Conservation (phyloP, 2,888 invertebrate genomes). For the Endomychus coccineus region DNA sequence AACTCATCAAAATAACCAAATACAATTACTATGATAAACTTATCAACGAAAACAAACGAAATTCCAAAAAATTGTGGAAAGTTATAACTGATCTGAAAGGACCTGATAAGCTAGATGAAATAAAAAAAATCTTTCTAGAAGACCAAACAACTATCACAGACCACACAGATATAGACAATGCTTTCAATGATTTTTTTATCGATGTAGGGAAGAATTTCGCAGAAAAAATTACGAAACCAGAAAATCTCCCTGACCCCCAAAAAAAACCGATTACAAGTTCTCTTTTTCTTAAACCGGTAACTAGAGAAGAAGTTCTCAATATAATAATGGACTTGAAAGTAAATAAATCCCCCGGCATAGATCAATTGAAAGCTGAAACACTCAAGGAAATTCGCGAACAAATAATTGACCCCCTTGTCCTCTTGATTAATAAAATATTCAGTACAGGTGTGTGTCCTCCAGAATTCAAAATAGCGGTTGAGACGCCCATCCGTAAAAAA, state of each 20-base stretch:
- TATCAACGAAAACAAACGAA: constrained; percentile 3
- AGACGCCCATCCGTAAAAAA: no score
- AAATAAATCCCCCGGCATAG: constrained; percentile 4
- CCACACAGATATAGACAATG: not conserved
- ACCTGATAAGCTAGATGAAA: constrained; percentile 2
- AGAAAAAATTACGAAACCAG: constrained; percentile 4
- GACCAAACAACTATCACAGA: constrained; percentile 4
- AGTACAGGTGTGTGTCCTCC: no score
- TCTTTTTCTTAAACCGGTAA: constrained; percentile 4
- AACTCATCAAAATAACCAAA: constrained; percentile 3
- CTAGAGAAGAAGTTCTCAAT: constrained; percentile 4
- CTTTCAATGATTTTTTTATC: constrained; percentile 5
- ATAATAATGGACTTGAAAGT: constrained; percentile 4
- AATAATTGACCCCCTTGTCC: no score
- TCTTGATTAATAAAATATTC: no score
- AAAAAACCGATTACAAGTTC: not conserved
- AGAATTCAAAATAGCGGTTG: no score
- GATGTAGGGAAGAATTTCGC: constrained; percentile 5
- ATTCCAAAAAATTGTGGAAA: constrained; percentile 4
- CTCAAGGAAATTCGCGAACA: constrained; percentile 4
- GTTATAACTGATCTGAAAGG: constrained; percentile 2
- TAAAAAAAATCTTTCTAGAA: constrained; percentile 2
- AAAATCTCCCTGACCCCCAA: constrained; percentile 1
- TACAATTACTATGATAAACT: constrained; percentile 4
- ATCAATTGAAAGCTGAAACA: constrained; percentile 6